These are phyloP conservation scores for Microdon myrmicae DNA, from an alignment of 2,888 invertebrate genomes.

Conservation along the genomic window DNA sequence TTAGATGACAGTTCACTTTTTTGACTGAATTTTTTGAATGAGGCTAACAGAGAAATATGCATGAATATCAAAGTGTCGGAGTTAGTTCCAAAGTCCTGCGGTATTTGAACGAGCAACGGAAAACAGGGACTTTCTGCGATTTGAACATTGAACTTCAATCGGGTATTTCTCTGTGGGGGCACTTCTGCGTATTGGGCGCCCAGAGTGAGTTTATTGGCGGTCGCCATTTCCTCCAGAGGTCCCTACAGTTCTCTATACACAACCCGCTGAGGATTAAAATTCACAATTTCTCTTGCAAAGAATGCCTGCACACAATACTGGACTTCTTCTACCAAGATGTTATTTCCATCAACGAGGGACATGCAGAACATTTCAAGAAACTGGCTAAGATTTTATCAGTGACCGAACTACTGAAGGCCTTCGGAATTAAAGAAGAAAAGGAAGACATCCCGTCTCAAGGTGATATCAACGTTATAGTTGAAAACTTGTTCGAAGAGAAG, in stretches of 20 bases:
- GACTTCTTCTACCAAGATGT: constrained; percentile 64
- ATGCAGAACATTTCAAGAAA: constrained; percentile 61
- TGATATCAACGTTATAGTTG: constrained; percentile 54
- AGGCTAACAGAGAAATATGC: too few relatives aligned
- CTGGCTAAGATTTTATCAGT: constrained; percentile 62
- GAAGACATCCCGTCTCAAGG: constrained; percentile 26
- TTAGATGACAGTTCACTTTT: constrained; percentile 7
- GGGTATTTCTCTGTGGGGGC: constrained; percentile 55
- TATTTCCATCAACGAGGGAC: constrained; percentile 61
- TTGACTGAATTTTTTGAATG: constrained; percentile 20
- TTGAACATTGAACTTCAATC: constrained; percentile 57
- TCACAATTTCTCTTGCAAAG: constrained; percentile 60
- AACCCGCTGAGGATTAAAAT: constrained; percentile 64
- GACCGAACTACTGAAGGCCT: constrained; percentile 60
- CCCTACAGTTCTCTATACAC: constrained; percentile 63
- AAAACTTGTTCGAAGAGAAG: constrained; percentile 60
- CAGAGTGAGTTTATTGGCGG: constrained; percentile 63
- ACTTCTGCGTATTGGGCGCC: constrained; percentile 64
- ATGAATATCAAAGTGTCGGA: constrained; percentile 42
- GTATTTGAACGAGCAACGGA: constrained; percentile 63
- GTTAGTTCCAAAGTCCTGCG: constrained; percentile 63
- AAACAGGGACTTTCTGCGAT: constrained; percentile 63
- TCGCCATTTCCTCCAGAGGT: constrained; percentile 58
- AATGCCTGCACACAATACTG: constrained; percentile 61
- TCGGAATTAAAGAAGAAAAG: constrained; percentile 55